Percentiles rank a stretch among this genome's conserved stretches.
These are phyloP conservation scores for Heteractis magnifica DNA, from an alignment of 92 coral and sea anemone genomes.

Conservation along the genomic window DNA sequence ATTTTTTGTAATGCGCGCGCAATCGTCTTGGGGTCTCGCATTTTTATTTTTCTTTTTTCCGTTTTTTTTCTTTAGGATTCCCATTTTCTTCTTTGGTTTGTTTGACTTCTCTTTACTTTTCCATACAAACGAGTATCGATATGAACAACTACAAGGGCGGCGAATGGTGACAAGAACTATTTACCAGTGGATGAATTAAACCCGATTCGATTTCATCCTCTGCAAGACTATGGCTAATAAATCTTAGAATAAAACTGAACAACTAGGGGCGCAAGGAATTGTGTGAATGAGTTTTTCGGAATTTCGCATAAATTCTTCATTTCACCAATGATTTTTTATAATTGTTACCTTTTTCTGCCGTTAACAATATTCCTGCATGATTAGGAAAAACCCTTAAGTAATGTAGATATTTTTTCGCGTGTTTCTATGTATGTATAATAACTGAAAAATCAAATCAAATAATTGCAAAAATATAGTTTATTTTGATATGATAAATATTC, in stretches of 20 bases:
- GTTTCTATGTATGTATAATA: not conserved
- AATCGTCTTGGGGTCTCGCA: too few relatives aligned
- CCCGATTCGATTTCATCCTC: too few relatives aligned
- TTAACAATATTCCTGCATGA: not conserved
- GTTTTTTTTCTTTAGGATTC: slow-evolving; percentile 48
- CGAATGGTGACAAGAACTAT: slow-evolving; percentile 16
- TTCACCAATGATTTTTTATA: too few relatives aligned
- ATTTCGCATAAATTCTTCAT: too few relatives aligned
- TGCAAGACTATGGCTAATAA: too few relatives aligned
- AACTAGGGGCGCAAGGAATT: too few relatives aligned
- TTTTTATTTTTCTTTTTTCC: not conserved
- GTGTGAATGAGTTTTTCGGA: too few relatives aligned
- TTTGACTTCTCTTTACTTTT: slow-evolving; percentile 38
- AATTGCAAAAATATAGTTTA: slow-evolving; percentile 1
- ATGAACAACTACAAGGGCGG: slow-evolving; percentile 55
- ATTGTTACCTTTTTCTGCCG: too few relatives aligned
- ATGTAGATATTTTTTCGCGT: not conserved
- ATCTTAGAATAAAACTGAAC: too few relatives aligned
- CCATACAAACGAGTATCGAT: slow-evolving; percentile 71
- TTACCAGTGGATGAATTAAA: not conserved
- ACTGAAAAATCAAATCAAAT: not conserved
- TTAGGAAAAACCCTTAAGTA: not conserved
- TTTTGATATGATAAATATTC: not conserved
- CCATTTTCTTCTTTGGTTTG: slow-evolving; percentile 53
- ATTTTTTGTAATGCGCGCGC: too few relatives aligned